phyloP scores from a whole-genome alignment of 2,888 invertebrate genomes.

The Globia sparganii region DNA sequence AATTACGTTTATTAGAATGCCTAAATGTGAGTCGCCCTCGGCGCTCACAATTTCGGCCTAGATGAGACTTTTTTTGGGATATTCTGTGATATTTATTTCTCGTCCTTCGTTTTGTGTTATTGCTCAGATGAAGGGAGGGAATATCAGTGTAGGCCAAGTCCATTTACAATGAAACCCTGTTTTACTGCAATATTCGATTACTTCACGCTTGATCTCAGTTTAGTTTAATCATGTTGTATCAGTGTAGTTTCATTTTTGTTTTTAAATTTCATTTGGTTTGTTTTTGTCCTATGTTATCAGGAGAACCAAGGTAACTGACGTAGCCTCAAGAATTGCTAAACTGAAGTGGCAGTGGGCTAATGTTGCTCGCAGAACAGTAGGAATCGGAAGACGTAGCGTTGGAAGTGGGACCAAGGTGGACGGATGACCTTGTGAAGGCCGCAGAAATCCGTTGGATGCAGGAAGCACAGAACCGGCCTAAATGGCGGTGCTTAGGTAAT shows the following conservation, averaged over 20 bases:
- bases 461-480: no score
- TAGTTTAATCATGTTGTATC: not conserved
- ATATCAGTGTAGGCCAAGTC: conserved; percentile 33
- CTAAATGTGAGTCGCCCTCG: conserved; percentile 33
- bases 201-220: conserved; percentile 23
- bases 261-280: not conserved
- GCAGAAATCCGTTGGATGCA: not conserved
- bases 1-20: conserved; percentile 56
- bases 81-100: conserved; percentile 28
- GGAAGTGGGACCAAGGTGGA: not conserved
- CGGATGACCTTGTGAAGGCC: no score
- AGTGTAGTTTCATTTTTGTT: conserved; percentile 3
- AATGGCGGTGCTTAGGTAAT: no score
- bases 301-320: no score
- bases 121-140: conserved; percentile 25
- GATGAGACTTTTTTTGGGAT: conserved; percentile 21
- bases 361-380: no score
- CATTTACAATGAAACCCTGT: conserved; percentile 17
- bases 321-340: no score
- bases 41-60: conserved; percentile 48
- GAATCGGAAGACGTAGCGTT: not conserved
- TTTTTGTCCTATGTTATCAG: not conserved
- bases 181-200: conserved; percentile 25
- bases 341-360: no score
- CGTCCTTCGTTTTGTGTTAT: conserved; percentile 42